Evolutionary conservation across 1,140 invertebrate species (phyloP), one percentile per base, ranked within the genome.

Genomic region (Saccostrea echinata): DNA sequence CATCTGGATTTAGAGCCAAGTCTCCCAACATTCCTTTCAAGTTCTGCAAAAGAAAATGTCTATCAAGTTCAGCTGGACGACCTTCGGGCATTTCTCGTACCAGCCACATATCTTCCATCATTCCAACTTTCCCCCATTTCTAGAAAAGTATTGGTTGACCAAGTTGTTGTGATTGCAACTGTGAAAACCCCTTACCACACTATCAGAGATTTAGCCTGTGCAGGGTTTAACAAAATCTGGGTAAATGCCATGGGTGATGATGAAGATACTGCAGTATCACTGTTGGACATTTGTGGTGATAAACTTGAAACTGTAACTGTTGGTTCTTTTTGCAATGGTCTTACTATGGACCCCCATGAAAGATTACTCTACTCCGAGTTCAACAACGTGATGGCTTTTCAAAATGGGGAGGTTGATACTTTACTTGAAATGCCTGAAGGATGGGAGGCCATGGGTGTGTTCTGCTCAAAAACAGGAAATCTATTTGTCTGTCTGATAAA

Each of bases 321-420:
- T 33, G 64, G 64, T 27, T 71, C 64, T 8, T 71, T 71, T 30
- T 71, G 64, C 24, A 71, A 71, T 71, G 64, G 64, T 13, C 64
- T 71, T 3, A 71, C 64, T 13, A 71, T 71, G 27, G 64, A 71
- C 27, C 8, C 64, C 12, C 21, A 71, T 13, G 64, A 24, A 3
- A 71, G 27, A 27, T 13, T 71, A 71, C 64, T 71, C 27, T 71
- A 71, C 64, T 71, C 64, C 0, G 64, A 71, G 64, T 71, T 71
- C 64, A 71, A 71, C 64, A 71, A 71, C 16, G 27, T 71, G 0
- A 71, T 71, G 64, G 24, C 8, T 27, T 71, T 27, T 30, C 12
- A 71, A 71, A 71, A 71, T 8, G 64, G 27, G 24, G 64, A 71
- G 24, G 27, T 30, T 9, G 9, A 71, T 24, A 24, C 13, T 12